Conservation (phyloP, 2,888 invertebrate species). For the Megamerina dolium region DNA sequence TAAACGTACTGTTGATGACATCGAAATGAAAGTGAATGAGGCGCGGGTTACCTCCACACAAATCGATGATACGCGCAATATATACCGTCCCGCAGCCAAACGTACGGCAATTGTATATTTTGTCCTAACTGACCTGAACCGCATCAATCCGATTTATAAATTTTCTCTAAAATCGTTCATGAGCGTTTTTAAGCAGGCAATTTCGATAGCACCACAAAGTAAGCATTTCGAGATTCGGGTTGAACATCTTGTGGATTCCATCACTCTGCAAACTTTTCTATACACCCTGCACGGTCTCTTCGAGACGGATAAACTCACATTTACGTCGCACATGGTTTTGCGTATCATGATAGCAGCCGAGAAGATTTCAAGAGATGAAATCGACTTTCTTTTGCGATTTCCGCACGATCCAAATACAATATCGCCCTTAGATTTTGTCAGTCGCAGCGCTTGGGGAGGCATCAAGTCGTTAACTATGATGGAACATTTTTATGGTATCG, state of each 20-base stretch:
- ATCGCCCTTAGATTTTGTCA: constrained; percentile 79
- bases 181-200: constrained; percentile 83
- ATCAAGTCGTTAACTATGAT: constrained; percentile 71
- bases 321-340: constrained; percentile 80
- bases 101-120: constrained; percentile 89
- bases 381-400: constrained; percentile 84
- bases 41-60: constrained; percentile 80
- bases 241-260: constrained; percentile 72
- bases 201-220: constrained; percentile 61
- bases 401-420: constrained; percentile 65
- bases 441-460: constrained; percentile 74
- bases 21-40: constrained; percentile 79
- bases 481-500: constrained; percentile 80
- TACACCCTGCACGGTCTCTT: constrained; percentile 89
- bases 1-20: constrained; percentile 87
- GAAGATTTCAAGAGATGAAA: constrained; percentile 68
- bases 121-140: constrained; percentile 83
- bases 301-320: constrained; percentile 87
- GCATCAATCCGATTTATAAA: constrained; percentile 92
- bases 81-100: constrained; percentile 78
- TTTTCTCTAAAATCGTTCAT: constrained; percentile 94
- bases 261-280: constrained; percentile 79
- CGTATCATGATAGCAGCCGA: constrained; percentile 52
- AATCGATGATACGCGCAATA: constrained; percentile 88
- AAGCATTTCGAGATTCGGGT: constrained; percentile 70